These are phyloP conservation scores for Digitonthophagus gazella DNA, from an alignment of 2,888 invertebrate species.

Conservation along the genomic window DNA sequence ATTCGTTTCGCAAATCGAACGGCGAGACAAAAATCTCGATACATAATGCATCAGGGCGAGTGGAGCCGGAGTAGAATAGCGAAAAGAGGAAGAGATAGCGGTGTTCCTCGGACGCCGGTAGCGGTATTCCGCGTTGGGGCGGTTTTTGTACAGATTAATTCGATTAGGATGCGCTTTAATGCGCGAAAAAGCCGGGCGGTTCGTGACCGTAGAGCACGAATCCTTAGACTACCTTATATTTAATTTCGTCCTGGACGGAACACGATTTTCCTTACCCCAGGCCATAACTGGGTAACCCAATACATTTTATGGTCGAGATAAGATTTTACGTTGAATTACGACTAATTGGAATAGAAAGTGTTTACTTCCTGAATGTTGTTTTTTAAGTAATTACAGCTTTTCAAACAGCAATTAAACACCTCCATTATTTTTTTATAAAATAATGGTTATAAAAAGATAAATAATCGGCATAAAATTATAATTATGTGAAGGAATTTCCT, in stretches of 20 bases:
- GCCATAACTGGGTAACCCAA: conserved; percentile 4
- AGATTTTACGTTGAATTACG: background rate
- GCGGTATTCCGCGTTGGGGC: background rate
- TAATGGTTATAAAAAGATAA: background rate
- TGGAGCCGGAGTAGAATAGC: background rate
- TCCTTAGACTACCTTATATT: background rate
- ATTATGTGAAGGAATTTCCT: background rate
- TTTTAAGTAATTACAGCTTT: background rate
- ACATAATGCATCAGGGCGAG: background rate
- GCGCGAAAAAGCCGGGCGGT: background rate
- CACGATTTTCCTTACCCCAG: conserved; percentile 3
- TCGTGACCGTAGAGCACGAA: background rate
- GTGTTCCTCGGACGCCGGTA: background rate
- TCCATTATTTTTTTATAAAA: no score
- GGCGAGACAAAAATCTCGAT: background rate
- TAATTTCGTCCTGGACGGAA: conserved; percentile 5
- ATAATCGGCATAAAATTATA: background rate
- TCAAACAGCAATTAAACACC: no score
- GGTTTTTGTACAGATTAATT: conserved; percentile 15
- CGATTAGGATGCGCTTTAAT: conserved; percentile 21
- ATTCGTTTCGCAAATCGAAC: background rate
- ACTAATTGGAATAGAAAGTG: background rate
- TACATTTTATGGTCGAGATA: conserved; percentile 1
- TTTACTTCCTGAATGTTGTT: background rate
- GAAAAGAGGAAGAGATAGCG: background rate